A percentile compares a stretch with the other conserved stretches of the same genome.
These are phyloP conservation scores for Cyclargus thomasi DNA, from an alignment of 1,140 invertebrate genomes.

Conservation along the genomic window DNA sequence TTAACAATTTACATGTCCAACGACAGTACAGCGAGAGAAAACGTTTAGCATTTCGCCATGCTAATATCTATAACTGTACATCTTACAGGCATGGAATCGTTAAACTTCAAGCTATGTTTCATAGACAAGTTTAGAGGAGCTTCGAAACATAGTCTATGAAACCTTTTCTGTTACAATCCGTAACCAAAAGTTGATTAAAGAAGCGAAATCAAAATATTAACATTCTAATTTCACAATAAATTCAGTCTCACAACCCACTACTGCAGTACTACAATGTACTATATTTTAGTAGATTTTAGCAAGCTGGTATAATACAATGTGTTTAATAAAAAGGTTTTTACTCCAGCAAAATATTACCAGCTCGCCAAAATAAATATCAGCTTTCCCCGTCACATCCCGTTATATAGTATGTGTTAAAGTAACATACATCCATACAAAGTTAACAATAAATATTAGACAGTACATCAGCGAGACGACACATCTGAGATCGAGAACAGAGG, in stretches of 20 bases:
- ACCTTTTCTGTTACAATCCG: neutral
- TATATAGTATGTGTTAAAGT: neutral
- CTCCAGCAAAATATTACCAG: neutral
- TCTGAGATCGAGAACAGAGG: constrained; percentile 62
- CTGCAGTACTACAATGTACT: constrained; percentile 46
- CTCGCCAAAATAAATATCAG: neutral
- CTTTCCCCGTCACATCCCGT: neutral
- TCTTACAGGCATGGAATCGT: neutral
- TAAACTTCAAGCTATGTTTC: neutral
- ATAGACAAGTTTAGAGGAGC: neutral
- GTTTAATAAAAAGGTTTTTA: neutral
- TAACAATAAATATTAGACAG: constrained; percentile 38
- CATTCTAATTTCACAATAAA: constrained; percentile 30
- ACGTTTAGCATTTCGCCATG: too few relatives aligned
- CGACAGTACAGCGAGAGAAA: too few relatives aligned
- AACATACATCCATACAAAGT: neutral
- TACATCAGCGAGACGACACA: constrained; percentile 42
- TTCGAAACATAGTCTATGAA: neutral
- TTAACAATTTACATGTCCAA: neutral
- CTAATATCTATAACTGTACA: too few relatives aligned
- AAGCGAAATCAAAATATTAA: neutral
- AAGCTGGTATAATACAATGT: neutral
- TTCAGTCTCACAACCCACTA: constrained; percentile 65
- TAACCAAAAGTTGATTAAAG: neutral
- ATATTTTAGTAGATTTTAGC: constrained; percentile 10